phyloP scores from a whole-genome alignment of 2,113 vertebrate genomes.

The Crotophaga sulcirostris region DNA sequence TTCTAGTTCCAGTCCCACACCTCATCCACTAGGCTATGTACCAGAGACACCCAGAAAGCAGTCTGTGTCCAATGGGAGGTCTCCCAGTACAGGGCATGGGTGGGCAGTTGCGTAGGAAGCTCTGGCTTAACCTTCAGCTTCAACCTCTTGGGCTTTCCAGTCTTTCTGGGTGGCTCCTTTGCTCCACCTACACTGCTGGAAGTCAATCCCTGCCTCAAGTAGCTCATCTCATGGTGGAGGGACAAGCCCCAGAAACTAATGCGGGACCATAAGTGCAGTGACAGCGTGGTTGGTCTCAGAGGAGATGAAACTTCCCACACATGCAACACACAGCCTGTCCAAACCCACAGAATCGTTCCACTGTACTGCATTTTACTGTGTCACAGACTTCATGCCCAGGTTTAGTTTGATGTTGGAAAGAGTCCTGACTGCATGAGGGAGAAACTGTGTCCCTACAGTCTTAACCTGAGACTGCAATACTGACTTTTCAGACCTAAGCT shows the following conservation, averaged over 20 bases:
- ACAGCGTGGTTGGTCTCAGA: neutral
- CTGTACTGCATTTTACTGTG: neutral
- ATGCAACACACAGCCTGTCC: neutral
- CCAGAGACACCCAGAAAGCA: neutral
- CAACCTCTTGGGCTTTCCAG: neutral
- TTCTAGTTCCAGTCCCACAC: neutral
- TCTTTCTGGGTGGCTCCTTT: neutral
- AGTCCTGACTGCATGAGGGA: neutral
- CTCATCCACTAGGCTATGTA: neutral
- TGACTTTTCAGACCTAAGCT: neutral
- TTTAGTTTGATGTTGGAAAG: neutral
- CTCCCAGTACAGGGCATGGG: neutral
- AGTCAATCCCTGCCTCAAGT: neutral
- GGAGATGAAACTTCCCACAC: neutral
- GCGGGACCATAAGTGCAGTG: neutral
- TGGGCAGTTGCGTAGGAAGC: neutral
- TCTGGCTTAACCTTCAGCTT: neutral
- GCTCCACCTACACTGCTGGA: neutral
- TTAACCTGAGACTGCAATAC: neutral
- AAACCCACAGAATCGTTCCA: neutral
- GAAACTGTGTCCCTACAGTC: neutral
- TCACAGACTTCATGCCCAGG: neutral
- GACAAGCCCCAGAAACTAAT: neutral
- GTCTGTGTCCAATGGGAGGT: rapidly evolving
- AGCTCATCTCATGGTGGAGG: neutral